A percentile compares a stretch with the other conserved stretches of the same genome.
phyloP scores from a whole-genome alignment of 2,888 invertebrate species.

The Alloscopus bannaensis region DNA sequence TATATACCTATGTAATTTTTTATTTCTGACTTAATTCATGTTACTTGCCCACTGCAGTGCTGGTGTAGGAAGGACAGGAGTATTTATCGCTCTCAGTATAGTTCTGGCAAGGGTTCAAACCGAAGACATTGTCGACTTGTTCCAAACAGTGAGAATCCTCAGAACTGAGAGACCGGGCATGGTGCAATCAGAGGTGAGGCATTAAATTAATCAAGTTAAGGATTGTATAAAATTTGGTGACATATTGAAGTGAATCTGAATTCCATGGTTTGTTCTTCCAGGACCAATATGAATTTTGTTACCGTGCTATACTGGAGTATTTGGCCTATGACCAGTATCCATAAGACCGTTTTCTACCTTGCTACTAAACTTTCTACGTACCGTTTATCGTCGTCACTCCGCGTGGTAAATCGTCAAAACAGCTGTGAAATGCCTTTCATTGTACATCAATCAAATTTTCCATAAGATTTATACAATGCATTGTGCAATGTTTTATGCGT shows the following conservation, averaged over 20 bases:
- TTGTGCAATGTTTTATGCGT: background rate
- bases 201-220: background rate
- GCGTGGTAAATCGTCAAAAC: too few relatives aligned
- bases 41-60: too few relatives aligned
- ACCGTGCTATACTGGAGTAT: constrained; percentile 98
- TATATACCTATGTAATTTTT: too few relatives aligned
- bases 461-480: background rate
- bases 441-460: constrained; percentile 19
- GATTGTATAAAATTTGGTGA: constrained; percentile 1
- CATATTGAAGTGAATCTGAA: too few relatives aligned
- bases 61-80: constrained; percentile 98
- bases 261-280: too few relatives aligned
- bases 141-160: constrained; percentile 98
- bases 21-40: too few relatives aligned
- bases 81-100: constrained; percentile 98
- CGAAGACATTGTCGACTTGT: constrained; percentile 98
- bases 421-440: constrained; percentile 55
- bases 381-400: constrained; percentile 11
- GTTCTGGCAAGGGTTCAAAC: constrained; percentile 99
- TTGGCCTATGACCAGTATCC: constrained; percentile 76
- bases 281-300: constrained; percentile 99
- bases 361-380: constrained; percentile 28
- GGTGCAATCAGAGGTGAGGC: constrained; percentile 97
- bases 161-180: constrained; percentile 99
- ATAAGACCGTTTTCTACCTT: constrained; percentile 59